Evolutionary conservation across 2,888 invertebrate genomes (phyloP).

Genomic region (Trichogramma evanescens): DNA sequence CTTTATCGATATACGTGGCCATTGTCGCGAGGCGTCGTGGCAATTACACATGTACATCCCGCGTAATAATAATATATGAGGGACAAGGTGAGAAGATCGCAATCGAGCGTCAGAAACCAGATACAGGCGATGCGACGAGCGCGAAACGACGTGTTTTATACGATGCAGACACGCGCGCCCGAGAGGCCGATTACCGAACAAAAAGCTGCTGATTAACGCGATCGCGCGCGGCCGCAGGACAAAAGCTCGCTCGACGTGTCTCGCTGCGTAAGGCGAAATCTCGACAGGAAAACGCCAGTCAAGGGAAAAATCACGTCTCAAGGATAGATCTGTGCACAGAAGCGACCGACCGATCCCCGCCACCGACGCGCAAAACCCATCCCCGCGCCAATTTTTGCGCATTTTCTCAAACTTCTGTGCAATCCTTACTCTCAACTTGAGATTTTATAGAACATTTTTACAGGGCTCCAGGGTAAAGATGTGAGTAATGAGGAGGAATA

Average conservation of each 20-base stretch:
- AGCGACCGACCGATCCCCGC: too few relatives aligned
- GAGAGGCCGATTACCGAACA: constrained; percentile 43
- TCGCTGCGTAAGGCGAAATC: constrained; percentile 27
- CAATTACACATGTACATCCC: neutral
- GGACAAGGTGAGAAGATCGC: constrained; percentile 41
- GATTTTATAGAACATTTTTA: too few relatives aligned
- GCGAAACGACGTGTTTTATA: too few relatives aligned
- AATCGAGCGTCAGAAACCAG: constrained; percentile 34
- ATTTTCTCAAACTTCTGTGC: too few relatives aligned
- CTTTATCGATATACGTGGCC: neutral
- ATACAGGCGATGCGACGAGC: too few relatives aligned
- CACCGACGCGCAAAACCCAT: too few relatives aligned
- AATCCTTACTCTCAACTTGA: too few relatives aligned
- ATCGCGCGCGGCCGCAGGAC: constrained; percentile 12
- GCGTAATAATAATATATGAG: too few relatives aligned
- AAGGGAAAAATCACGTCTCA: constrained; percentile 41
- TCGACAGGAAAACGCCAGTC: constrained; percentile 43
- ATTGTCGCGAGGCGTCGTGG: neutral
- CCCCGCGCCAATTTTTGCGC: too few relatives aligned
- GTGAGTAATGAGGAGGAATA: too few relatives aligned
- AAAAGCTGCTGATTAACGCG: constrained; percentile 43
- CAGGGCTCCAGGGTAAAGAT: too few relatives aligned
- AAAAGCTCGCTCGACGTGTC: constrained; percentile 25
- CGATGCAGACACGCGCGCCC: too few relatives aligned
- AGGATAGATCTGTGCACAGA: constrained; percentile 23